Evolutionary conservation across 2,113 vertebrate species (phyloP).

Genomic region (Himantopus leucocephalus): DNA sequence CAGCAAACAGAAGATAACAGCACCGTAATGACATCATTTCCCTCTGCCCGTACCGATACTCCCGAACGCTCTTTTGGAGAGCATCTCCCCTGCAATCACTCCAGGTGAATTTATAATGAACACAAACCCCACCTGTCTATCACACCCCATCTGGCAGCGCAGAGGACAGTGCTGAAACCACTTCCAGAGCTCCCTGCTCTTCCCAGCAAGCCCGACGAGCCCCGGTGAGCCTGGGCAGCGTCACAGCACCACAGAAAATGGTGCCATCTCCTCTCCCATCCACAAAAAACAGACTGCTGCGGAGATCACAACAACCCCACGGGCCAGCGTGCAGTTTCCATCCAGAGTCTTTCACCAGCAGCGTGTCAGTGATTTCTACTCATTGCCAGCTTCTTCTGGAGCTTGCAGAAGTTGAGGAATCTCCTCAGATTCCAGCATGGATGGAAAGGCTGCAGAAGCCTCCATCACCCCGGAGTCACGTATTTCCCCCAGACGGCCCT

Average conservation of each 20-base stretch:
- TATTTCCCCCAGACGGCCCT: neutral
- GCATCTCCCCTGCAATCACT: neutral
- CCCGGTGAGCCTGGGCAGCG: neutral
- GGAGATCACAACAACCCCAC: neutral
- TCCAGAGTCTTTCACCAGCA: neutral
- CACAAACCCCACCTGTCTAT: neutral
- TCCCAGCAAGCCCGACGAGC: neutral
- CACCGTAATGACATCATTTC: rapidly evolving
- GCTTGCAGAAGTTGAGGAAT: neutral
- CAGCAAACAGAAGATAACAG: neutral
- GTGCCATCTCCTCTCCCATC: neutral
- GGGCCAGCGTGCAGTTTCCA: neutral
- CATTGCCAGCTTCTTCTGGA: neutral
- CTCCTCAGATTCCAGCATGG: neutral
- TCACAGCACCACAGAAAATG: neutral
- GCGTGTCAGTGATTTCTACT: neutral
- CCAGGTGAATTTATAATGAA: neutral
- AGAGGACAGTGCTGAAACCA: neutral
- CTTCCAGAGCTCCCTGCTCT: neutral
- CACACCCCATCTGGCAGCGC: neutral
- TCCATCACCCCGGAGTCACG: neutral
- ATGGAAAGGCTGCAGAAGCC: neutral
- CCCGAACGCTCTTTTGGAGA: neutral
- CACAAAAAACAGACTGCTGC: neutral
- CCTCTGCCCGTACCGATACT: no score